Evolutionary conservation across 92 coral and sea anemone genomes (phyloP).

Genomic region (Phenganax subtilis): DNA sequence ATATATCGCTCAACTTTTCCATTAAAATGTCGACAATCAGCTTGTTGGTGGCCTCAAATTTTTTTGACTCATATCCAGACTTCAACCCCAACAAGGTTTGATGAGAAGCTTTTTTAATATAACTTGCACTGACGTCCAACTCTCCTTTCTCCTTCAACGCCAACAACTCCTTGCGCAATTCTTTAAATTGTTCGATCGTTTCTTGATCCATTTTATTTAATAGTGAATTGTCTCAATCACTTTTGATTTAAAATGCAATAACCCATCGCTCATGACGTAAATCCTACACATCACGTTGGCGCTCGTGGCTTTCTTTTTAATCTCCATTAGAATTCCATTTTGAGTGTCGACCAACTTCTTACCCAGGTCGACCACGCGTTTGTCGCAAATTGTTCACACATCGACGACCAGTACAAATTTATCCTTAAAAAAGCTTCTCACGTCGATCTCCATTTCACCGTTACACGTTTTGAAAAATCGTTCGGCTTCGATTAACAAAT

Average conservation of each 20-base stretch:
- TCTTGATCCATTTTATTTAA: not conserved
- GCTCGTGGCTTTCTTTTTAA: constrained; percentile 11
- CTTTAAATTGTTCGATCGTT: too few relatives aligned
- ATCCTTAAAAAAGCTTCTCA: constrained; percentile 26
- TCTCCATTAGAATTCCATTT: constrained; percentile 26
- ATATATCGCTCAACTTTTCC: too few relatives aligned
- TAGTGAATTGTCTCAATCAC: constrained; percentile 29
- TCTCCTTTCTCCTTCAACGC: too few relatives aligned
- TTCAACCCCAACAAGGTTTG: too few relatives aligned
- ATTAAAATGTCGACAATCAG: too few relatives aligned
- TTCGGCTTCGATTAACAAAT: constrained; percentile 23
- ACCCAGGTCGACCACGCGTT: not conserved
- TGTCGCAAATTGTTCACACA: not conserved
- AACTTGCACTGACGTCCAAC: too few relatives aligned
- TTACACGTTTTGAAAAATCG: not conserved
- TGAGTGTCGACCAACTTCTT: constrained; percentile 14
- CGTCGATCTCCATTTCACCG: not conserved
- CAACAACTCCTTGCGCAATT: too few relatives aligned
- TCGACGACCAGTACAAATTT: constrained; percentile 33
- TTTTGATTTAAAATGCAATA: constrained; percentile 11
- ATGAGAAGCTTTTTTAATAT: too few relatives aligned
- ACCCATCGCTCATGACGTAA: constrained; percentile 28
- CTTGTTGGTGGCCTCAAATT: too few relatives aligned
- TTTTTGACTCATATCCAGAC: too few relatives aligned
- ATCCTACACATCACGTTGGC: constrained; percentile 18